Percentiles rank a stretch among this genome's conserved stretches.
Conservation (phyloP, 2,888 invertebrate species). For the Platynereis dumerilii region DNA sequence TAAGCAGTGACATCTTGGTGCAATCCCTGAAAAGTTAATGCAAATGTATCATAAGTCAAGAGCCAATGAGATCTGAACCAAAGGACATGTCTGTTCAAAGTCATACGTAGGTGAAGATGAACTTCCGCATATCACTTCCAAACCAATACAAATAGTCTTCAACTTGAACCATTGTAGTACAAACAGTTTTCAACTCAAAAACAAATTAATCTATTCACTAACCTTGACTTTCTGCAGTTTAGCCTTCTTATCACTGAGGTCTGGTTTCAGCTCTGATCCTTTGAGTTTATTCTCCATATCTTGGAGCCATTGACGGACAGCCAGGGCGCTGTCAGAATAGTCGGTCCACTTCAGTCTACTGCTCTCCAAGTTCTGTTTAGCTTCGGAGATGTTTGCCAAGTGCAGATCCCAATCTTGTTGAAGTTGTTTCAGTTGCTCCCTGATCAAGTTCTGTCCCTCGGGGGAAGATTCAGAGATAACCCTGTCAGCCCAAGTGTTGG, state of each 20-base stretch:
- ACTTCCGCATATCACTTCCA: no score
- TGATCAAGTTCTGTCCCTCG: constrained; percentile 84
- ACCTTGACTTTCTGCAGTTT: constrained; percentile 59
- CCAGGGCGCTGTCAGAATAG: constrained; percentile 90
- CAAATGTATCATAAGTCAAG: neutral
- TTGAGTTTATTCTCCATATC: constrained; percentile 84
- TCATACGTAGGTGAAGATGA: no score
- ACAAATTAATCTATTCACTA: no score
- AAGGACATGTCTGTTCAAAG: no score
- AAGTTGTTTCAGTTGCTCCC: constrained; percentile 79
- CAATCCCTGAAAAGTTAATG: constrained; percentile 28
- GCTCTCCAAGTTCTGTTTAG: constrained; percentile 85
- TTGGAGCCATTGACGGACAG: constrained; percentile 92
- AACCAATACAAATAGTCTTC: no score
- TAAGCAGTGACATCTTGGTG: constrained; percentile 85
- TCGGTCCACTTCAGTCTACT: constrained; percentile 91
- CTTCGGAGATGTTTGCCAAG: constrained; percentile 87
- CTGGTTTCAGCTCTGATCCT: constrained; percentile 52
- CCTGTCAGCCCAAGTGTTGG: constrained; percentile 89
- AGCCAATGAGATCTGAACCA: no score
- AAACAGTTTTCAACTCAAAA: no score
- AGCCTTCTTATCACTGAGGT: constrained; percentile 59
- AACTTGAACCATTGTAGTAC: no score
- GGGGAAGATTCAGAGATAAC: constrained; percentile 91
- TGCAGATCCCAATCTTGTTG: constrained; percentile 91